Evolutionary conservation across 2,888 invertebrate genomes (phyloP).

Genomic region (Congeria kusceri): DNA sequence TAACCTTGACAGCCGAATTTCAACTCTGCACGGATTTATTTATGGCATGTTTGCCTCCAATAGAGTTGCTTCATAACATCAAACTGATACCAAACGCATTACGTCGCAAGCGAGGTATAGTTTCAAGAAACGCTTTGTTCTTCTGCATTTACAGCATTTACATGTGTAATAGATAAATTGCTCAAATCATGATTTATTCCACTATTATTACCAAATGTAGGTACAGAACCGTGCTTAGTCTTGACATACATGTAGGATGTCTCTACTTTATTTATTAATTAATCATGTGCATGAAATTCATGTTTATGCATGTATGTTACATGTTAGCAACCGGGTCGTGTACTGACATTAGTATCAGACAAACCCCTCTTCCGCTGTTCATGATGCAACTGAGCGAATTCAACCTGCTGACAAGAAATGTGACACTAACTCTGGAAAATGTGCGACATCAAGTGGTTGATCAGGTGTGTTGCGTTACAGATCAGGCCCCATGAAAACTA

Average conservation of each 20-base stretch:
- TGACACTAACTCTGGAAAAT: slow-evolving; percentile 41
- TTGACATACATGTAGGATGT: no score
- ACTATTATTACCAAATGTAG: no score
- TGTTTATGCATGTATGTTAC: no score
- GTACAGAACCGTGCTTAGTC: no score
- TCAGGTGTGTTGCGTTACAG: slow-evolving; percentile 39
- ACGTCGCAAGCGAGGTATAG: slow-evolving; percentile 36
- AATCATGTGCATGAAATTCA: no score
- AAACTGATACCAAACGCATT: slow-evolving; percentile 29
- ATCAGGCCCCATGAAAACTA: no score
- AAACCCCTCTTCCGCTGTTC: slow-evolving; percentile 39
- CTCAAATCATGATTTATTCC: no score
- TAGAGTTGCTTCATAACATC: slow-evolving; percentile 54
- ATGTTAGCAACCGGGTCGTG: background rate
- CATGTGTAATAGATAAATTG: background rate
- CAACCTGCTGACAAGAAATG: slow-evolving; percentile 32
- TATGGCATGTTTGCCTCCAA: slow-evolving; percentile 39
- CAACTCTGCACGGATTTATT: slow-evolving; percentile 43
- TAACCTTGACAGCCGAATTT: slow-evolving; percentile 41
- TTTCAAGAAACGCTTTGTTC: no score
- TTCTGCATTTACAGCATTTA: no score
- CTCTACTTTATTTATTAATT: no score
- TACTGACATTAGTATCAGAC: background rate
- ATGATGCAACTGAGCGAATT: slow-evolving; percentile 41
- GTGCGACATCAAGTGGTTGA: slow-evolving; percentile 53